Evolutionary conservation across 2,113 vertebrate species (phyloP), one percentile per base, ranked within the genome.

Genomic region (Pavo muticus): DNA sequence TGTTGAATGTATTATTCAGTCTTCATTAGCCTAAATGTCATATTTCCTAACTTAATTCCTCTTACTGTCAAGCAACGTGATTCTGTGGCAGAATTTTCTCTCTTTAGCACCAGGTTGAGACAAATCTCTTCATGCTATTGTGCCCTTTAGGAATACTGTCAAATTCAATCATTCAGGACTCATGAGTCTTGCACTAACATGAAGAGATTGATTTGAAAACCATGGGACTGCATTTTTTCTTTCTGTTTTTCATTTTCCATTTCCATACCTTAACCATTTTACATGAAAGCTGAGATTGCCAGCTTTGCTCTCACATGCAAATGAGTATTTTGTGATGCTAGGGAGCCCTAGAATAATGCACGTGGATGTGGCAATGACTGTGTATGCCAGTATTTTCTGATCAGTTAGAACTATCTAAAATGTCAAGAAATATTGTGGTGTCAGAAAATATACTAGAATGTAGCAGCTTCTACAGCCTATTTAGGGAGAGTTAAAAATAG

Each of bases 81-180:
- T 64, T 91, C 29, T 37, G 5, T 47, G 73, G 85, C 35, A 84
- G 17, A 71, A 44, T 78, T 91, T 90, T 77, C 39, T 94, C 64
- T 93, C 72, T 94, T 91, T 95, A 90, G 79, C 75, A 84, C 79
- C 72, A 81, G 82, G 45, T 57, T 94, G 87, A 93, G 93, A 86
- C 60, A 90, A 90, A 96, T 95, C 85, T 90, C 87, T 95, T 91
- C 84, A 83, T 80, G 91, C 85, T 92, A 2, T 77, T 83, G 75
- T 94, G 90, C 91, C 95, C 91, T 95, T 90, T 35, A 95, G 85
- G 82, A 96, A 87, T 90, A 83, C 82, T 96, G 96, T 95, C 96
- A 95, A 91, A 93, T 96, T 90, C 75, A 96, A 93, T 96, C 83
- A 95, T 60, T 90, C 95, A 90, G 76, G 65, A 95, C 82, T 91